Evolutionary conservation across 2,797 vertebrate species (phyloP).

Genomic region (Avahi laniger): DNA sequence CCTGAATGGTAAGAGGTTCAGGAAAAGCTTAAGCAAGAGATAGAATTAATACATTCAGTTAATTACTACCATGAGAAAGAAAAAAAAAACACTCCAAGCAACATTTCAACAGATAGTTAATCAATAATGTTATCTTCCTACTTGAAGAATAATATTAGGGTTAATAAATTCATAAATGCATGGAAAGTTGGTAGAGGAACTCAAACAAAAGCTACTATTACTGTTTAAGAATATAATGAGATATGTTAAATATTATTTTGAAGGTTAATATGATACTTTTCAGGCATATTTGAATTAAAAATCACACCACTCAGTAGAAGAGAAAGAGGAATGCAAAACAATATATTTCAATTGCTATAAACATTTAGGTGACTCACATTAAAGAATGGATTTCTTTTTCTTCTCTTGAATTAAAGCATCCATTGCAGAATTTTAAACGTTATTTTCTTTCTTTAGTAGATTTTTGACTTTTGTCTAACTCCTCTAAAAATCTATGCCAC

Average conservation of each 20-base stretch:
- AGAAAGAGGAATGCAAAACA: background rate
- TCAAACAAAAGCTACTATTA: background rate
- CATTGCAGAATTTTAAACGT: background rate
- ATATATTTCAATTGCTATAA: background rate
- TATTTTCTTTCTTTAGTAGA: background rate
- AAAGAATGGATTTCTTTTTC: background rate
- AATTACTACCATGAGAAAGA: background rate
- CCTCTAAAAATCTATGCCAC: conserved; percentile 31
- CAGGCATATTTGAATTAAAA: background rate
- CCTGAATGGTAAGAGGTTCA: background rate
- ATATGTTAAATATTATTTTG: conserved; percentile 9
- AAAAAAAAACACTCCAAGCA: background rate
- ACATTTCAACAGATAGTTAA: background rate
- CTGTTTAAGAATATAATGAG: background rate
- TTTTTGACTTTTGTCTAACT: conserved; percentile 42
- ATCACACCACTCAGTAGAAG: background rate
- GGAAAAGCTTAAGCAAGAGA: background rate
- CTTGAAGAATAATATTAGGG: background rate
- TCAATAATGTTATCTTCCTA: background rate
- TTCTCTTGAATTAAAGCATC: background rate
- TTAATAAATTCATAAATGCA: conserved; percentile 16
- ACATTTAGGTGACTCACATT: background rate
- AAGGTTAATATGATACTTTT: background rate
- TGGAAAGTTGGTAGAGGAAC: background rate
- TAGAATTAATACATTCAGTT: background rate